Evolutionary conservation across 1,140 invertebrate species (phyloP).

Genomic region (Cepaea nemoralis): DNA sequence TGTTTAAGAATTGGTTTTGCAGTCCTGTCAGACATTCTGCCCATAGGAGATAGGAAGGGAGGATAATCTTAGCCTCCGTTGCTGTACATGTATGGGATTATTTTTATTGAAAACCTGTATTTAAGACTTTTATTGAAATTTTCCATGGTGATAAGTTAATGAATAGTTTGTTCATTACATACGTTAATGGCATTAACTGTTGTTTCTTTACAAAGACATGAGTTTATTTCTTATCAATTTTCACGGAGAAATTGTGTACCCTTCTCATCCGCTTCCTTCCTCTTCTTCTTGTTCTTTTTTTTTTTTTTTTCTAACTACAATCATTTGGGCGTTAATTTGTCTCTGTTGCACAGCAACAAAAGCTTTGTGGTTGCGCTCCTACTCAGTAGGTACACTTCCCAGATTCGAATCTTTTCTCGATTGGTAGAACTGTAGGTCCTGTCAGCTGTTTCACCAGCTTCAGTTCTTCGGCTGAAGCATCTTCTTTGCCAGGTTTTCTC

Average conservation of each 20-base stretch:
- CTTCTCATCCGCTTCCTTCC: slow-evolving; percentile 93
- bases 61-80: too few species aligned
- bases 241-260: slow-evolving; percentile 44
- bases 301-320: slow-evolving; percentile 93
- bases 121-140: too few species aligned
- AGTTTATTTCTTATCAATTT: background rate
- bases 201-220: too few species aligned
- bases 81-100: too few species aligned
- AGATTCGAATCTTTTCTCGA: slow-evolving; percentile 74
- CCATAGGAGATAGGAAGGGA: too few species aligned
- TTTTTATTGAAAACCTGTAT: too few species aligned
- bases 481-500: slow-evolving; percentile 93
- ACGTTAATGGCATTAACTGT: too few species aligned
- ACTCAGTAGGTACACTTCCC: slow-evolving; percentile 88
- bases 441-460: slow-evolving; percentile 92
- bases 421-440: slow-evolving; percentile 84
- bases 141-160: too few species aligned
- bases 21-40: too few species aligned
- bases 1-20: too few species aligned
- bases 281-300: too few species aligned
- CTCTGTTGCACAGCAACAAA: slow-evolving; percentile 88
- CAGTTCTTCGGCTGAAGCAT: slow-evolving; percentile 87
- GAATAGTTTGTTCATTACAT: too few species aligned
- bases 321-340: slow-evolving; percentile 87
- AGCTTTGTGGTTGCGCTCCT: slow-evolving; percentile 92